Conservation (phyloP, 2,888 invertebrate genomes). For the Dryococelus australis region DNA sequence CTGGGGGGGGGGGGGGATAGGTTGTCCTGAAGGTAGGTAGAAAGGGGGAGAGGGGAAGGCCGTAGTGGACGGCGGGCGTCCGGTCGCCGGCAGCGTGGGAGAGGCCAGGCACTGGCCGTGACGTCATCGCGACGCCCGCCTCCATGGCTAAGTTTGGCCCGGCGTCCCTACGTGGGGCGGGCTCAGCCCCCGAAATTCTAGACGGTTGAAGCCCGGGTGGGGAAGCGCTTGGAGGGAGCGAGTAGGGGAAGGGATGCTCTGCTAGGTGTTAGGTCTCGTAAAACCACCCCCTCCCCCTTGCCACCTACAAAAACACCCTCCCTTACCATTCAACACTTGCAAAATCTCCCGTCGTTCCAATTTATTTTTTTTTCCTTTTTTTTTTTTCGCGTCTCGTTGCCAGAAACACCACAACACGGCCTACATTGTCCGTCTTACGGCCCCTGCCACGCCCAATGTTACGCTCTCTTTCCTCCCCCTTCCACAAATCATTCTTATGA, state of each 20-base stretch:
- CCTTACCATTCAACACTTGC: neutral
- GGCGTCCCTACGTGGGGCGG: neutral
- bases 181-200: neutral
- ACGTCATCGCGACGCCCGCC: neutral
- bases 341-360: neutral
- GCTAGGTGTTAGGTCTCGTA: neutral
- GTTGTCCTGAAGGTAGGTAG: no score
- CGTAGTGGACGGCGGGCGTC: neutral
- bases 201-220: neutral
- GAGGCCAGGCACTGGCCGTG: neutral
- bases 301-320: neutral
- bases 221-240: neutral
- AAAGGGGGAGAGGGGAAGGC: neutral
- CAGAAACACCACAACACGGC: neutral
- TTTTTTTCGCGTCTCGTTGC: neutral
- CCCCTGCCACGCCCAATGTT: no score
- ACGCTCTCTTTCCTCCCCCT: no score
- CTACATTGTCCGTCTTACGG: neutral
- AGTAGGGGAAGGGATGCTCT: no score
- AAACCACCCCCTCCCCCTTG: neutral
- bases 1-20: no score
- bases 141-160: conserved; percentile 25
- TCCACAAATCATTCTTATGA: no score
- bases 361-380: neutral
- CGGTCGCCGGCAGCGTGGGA: neutral